A percentile compares a stretch with the other conserved stretches of the same genome.
phyloP scores from a whole-genome alignment of 2,888 invertebrate genomes.

The Neoaliturus tenellus region DNA sequence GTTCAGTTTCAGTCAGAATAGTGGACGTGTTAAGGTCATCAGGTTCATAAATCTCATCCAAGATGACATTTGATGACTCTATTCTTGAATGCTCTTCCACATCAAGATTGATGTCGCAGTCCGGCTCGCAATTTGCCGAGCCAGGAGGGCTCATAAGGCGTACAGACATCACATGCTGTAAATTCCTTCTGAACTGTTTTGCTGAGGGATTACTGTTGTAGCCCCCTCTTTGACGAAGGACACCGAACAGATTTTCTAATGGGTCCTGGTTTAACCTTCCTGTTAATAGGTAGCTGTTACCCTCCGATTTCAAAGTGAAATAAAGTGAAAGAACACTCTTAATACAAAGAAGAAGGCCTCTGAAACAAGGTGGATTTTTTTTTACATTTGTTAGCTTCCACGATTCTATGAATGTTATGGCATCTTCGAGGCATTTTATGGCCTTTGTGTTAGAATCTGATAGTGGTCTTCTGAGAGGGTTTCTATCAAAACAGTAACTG shows the following conservation, averaged over 20 bases:
- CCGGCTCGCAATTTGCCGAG: constrained; percentile 13
- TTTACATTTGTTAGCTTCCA: constrained; percentile 25
- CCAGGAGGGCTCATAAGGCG: constrained; percentile 20
- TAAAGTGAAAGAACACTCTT: neutral
- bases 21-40: neutral
- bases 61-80: neutral
- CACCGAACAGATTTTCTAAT: constrained; percentile 35
- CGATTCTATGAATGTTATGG: neutral
- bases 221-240: constrained; percentile 6
- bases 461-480: no score
- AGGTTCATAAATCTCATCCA: neutral
- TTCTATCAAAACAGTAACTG: no score
- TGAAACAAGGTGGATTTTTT: constrained; percentile 28
- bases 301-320: neutral
- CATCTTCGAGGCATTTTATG: neutral
- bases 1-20: neutral
- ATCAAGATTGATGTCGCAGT: constrained; percentile 1
- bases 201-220: constrained; percentile 33
- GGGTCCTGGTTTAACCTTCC: constrained; percentile 22
- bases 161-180: constrained; percentile 22
- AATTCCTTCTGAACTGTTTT: constrained; percentile 10
- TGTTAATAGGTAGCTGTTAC: neutral
- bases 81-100: no score
- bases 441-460: neutral
- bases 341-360: neutral